phyloP scores from a whole-genome alignment of 2,113 vertebrate species.

The Ardeotis arabs region DNA sequence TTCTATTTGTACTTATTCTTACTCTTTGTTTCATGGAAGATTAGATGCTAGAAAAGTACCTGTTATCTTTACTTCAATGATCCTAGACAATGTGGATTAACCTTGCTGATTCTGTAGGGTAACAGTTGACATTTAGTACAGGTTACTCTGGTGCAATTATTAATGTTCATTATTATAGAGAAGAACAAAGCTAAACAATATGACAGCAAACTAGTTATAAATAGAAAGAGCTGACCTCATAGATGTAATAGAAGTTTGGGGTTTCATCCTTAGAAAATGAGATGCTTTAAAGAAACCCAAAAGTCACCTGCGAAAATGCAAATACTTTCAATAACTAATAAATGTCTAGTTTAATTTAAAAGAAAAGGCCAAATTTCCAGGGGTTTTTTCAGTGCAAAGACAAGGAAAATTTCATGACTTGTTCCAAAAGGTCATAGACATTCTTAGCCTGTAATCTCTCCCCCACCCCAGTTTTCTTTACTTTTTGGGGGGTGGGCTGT shows the following conservation, averaged over 20 bases:
- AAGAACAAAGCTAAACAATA: neutral
- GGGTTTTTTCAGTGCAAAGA: neutral
- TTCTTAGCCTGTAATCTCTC: neutral
- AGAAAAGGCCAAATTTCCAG: neutral
- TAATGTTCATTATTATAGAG: neutral
- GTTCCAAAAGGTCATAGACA: neutral
- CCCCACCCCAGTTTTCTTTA: rapidly evolving
- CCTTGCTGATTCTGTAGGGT: neutral
- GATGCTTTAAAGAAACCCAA: neutral
- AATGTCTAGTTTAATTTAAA: neutral
- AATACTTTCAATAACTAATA: neutral
- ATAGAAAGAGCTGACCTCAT: neutral
- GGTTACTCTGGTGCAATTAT: neutral
- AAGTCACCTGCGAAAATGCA: neutral
- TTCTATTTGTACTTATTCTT: neutral
- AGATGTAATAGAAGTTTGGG: neutral
- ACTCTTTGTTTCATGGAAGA: neutral
- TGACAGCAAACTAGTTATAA: neutral
- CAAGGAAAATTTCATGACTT: neutral
- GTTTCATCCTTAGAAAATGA: neutral
- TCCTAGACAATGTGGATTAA: neutral
- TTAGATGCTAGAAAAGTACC: neutral
- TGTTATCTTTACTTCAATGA: neutral
- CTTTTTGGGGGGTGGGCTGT: neutral
- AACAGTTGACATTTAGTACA: neutral